phyloP scores from a whole-genome alignment of 2,797 vertebrate genomes.

The Austrolebias charrua region DNA sequence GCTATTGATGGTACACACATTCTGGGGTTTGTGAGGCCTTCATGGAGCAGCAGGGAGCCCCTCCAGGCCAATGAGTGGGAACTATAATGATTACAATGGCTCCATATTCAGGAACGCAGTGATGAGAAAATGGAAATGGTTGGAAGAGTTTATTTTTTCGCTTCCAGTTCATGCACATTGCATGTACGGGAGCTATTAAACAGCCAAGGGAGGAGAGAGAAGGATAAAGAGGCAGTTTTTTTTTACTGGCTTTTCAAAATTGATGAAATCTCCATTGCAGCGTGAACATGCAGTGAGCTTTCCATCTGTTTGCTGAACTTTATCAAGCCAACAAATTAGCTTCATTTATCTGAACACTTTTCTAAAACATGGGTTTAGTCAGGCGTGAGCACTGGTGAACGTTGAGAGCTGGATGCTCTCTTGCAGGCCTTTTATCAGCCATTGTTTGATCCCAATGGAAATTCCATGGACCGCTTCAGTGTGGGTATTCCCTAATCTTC shows the following conservation, averaged over 20 bases:
- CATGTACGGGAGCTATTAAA: conserved; percentile 32
- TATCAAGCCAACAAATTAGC: neutral
- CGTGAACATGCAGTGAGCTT: neutral
- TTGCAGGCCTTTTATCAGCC: conserved; percentile 45
- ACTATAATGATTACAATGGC: conserved; percentile 58
- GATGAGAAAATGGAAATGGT: conserved; percentile 62
- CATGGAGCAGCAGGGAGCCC: conserved; percentile 66
- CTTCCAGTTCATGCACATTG: conserved; percentile 18
- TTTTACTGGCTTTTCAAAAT: conserved; percentile 7
- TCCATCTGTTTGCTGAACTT: neutral
- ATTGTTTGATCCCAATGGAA: conserved; percentile 60
- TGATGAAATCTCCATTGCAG: conserved; percentile 1
- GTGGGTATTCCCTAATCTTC: conserved; percentile 70
- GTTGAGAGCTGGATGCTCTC: conserved; percentile 32
- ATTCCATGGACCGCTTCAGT: conserved; percentile 48
- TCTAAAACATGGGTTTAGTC: neutral
- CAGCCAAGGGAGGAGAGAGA: conserved; percentile 7
- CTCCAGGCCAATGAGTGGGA: conserved; percentile 50
- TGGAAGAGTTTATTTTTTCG: conserved; percentile 62
- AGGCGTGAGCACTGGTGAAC: conserved; percentile 23
- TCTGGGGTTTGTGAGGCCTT: conserved; percentile 57
- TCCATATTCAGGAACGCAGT: conserved; percentile 44
- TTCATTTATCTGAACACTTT: conserved; percentile 14
- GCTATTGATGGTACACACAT: conserved; percentile 63
- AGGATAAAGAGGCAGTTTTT: neutral